These are phyloP conservation scores for Tiliacea citrago DNA, from an alignment of 2,888 invertebrate genomes.

Conservation along the genomic window DNA sequence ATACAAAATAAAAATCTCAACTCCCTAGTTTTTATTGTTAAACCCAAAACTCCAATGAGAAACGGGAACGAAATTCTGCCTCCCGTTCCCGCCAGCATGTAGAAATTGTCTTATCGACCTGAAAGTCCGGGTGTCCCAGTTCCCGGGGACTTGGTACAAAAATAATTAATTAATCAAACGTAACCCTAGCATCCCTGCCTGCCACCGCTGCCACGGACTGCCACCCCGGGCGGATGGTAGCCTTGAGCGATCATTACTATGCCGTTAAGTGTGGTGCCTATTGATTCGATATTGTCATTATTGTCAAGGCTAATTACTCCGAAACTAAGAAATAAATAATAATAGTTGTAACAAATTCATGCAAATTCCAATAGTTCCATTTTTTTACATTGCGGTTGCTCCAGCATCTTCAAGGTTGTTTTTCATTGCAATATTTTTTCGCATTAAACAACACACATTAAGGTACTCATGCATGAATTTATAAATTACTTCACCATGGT, in stretches of 20 bases:
- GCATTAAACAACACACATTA: too few species aligned
- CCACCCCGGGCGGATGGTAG: constrained; percentile 57
- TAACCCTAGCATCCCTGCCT: constrained; percentile 66
- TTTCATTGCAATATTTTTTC: not conserved
- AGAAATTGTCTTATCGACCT: constrained; percentile 65
- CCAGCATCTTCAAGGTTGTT: not conserved
- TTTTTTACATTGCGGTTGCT: not conserved
- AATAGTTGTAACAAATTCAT: not conserved
- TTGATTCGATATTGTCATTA: constrained; percentile 44
- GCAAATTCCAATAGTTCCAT: too few species aligned
- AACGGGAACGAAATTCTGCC: not conserved
- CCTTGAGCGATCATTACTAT: constrained; percentile 61
- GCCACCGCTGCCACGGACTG: constrained; percentile 22
- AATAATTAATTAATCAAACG: constrained; percentile 87
- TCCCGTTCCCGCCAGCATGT: constrained; percentile 1
- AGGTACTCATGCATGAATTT: not conserved
- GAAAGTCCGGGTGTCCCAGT: constrained; percentile 69
- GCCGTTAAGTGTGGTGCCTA: constrained; percentile 47
- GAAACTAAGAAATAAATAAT: not conserved
- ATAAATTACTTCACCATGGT: not conserved
- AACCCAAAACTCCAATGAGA: not conserved
- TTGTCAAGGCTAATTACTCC: constrained; percentile 35
- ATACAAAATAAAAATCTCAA: too few species aligned
- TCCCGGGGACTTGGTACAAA: constrained; percentile 80
- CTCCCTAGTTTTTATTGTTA: too few species aligned